Conservation (phyloP, 2,888 invertebrate genomes). For the Heterodera filipjevi region DNA sequence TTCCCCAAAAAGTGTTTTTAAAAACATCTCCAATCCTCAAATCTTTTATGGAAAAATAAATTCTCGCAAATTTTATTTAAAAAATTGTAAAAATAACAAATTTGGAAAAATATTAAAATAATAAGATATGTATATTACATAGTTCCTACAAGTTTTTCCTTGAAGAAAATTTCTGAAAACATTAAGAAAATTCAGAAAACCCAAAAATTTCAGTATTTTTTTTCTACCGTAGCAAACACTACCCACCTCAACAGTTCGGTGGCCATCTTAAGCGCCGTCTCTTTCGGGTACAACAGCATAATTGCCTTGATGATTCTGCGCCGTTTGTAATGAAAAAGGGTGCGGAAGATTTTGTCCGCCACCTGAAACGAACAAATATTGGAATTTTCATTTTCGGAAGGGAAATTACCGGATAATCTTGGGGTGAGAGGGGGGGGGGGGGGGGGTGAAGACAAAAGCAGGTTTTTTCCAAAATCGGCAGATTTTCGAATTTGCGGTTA, state of each 20-base stretch:
- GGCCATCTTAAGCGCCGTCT: slow-evolving; percentile 53
- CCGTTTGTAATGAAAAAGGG: slow-evolving; percentile 84
- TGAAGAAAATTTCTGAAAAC: not conserved
- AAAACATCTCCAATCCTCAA: too few species aligned
- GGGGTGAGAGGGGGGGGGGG: not conserved
- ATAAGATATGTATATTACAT: too few species aligned
- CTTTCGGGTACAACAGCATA: slow-evolving; percentile 59
- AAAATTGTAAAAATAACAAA: too few species aligned
- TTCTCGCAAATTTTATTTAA: too few species aligned
- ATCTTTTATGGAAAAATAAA: too few species aligned
- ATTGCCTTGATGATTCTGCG: slow-evolving; percentile 72
- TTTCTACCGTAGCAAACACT: not conserved
- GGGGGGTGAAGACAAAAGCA: too few species aligned
- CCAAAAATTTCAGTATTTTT: not conserved
- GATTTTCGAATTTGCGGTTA: too few species aligned
- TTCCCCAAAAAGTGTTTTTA: too few species aligned
- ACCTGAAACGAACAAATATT: slow-evolving; percentile 65
- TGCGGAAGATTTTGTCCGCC: slow-evolving; percentile 85
- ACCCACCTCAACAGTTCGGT: slow-evolving; percentile 49
- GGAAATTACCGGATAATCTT: not conserved
- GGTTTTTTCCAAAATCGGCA: too few species aligned
- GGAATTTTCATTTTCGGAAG: not conserved
- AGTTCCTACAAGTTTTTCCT: too few species aligned
- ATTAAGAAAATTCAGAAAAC: not conserved
- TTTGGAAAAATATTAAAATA: too few species aligned